phyloP scores from a whole-genome alignment of 2,888 invertebrate genomes.

The Ichneumoninae sp. region DNA sequence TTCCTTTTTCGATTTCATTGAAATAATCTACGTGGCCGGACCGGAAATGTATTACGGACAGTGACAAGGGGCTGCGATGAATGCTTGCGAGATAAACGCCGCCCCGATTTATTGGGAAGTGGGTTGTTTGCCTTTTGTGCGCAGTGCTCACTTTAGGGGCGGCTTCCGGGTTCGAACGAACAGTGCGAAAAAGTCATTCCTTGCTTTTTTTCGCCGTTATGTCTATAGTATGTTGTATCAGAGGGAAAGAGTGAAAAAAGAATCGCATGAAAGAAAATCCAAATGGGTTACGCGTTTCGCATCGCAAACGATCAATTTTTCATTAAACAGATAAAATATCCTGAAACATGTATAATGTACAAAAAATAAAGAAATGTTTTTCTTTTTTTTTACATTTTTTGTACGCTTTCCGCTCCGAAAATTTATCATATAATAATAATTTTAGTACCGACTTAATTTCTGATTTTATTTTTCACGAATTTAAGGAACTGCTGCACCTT shows the following conservation, averaged over 20 bases:
- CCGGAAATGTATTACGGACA: background rate
- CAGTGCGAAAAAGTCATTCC: constrained; percentile 36
- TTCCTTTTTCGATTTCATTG: constrained; percentile 58
- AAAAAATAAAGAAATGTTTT: too few relatives aligned
- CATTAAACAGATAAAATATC: too few relatives aligned
- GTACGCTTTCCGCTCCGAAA: too few relatives aligned
- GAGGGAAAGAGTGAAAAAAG: background rate
- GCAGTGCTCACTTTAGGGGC: constrained; percentile 19
- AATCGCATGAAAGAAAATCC: constrained; percentile 19
- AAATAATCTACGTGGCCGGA: constrained; percentile 54
- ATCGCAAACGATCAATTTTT: constrained; percentile 18
- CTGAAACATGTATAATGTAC: too few relatives aligned
- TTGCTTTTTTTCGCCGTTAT: background rate
- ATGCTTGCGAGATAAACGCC: constrained; percentile 45
- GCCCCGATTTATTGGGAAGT: constrained; percentile 42
- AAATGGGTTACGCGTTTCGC: constrained; percentile 36
- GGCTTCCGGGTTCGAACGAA: constrained; percentile 24
- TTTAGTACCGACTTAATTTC: too few relatives aligned
- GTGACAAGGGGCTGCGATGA: constrained; percentile 10
- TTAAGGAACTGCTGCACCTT: too few relatives aligned
- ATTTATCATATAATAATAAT: too few relatives aligned
- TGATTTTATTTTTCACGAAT: too few relatives aligned
- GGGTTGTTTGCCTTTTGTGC: constrained; percentile 35
- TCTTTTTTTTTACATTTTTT: too few relatives aligned
- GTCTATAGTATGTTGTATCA: background rate